Percentiles rank a stretch among this genome's conserved stretches.
These are phyloP conservation scores for Calycopis cecrops DNA, from an alignment of 1,140 invertebrate species.

Conservation along the genomic window DNA sequence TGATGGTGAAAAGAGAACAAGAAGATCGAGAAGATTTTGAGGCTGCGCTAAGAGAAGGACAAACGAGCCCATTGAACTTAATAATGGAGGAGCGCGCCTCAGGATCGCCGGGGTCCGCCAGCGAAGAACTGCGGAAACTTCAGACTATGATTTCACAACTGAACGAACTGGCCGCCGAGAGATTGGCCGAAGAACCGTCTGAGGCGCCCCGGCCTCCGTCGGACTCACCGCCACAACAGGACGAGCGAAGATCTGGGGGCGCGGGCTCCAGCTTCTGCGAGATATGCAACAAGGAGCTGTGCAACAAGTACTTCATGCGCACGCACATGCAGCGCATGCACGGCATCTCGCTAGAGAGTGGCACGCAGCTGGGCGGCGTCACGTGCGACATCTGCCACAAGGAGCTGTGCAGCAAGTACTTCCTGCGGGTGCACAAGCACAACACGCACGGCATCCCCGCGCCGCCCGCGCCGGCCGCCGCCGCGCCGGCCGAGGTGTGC, in stretches of 20 bases:
- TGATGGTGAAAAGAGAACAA: slow-evolving; percentile 61
- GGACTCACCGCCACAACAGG: slow-evolving; percentile 51
- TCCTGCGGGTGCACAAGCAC: slow-evolving; percentile 96
- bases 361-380: slow-evolving; percentile 92
- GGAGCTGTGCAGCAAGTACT: slow-evolving; percentile 98
- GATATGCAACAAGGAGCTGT: slow-evolving; percentile 99
- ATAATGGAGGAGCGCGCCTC: slow-evolving; percentile 70
- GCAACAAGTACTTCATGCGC: slow-evolving; percentile 99
- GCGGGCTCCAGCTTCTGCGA: slow-evolving; percentile 93
- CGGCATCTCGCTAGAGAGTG: slow-evolving; percentile 95
- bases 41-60: slow-evolving; percentile 53
- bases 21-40: slow-evolving; percentile 58
- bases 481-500: slow-evolving; percentile 79
- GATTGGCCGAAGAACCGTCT: slow-evolving; percentile 64
- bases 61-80: slow-evolving; percentile 67
- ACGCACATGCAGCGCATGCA: slow-evolving; percentile 99
- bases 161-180: slow-evolving; percentile 83
- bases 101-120: slow-evolving; percentile 76
- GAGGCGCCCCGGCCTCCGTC: slow-evolving; percentile 58
- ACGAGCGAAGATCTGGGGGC: slow-evolving; percentile 68
- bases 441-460: slow-evolving; percentile 95
- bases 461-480: slow-evolving; percentile 73
- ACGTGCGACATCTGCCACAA: slow-evolving; percentile 98
- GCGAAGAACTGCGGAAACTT: slow-evolving; percentile 89
- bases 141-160: slow-evolving; percentile 94